These are phyloP conservation scores for Heliconius charithonia DNA, from an alignment of 2,888 invertebrate species.

Conservation along the genomic window DNA sequence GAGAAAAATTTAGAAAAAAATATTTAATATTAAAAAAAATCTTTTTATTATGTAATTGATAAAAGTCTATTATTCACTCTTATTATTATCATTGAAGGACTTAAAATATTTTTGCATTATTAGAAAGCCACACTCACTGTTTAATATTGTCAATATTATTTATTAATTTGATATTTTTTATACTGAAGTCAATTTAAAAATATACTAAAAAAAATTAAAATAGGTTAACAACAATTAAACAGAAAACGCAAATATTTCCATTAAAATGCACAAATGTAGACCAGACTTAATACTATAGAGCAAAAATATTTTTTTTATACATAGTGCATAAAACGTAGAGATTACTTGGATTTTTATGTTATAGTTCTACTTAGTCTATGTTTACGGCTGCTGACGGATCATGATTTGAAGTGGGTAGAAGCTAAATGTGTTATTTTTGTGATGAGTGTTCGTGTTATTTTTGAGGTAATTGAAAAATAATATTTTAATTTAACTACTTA, in stretches of 20 bases:
- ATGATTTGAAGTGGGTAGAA: constrained; percentile 80
- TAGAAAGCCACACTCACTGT: too few species aligned
- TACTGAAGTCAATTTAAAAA: not conserved
- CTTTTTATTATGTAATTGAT: too few species aligned
- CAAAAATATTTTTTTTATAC: not conserved
- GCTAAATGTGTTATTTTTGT: constrained; percentile 80
- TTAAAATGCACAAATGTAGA: not conserved
- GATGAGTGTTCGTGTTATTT: constrained; percentile 80
- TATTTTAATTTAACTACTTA: constrained; percentile 13
- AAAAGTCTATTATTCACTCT: too few species aligned
- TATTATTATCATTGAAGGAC: too few species aligned
- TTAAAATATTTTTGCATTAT: too few species aligned
- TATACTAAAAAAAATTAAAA: not conserved
- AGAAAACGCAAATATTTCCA: not conserved
- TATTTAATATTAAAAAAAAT: too few species aligned
- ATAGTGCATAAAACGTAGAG: constrained; percentile 14
- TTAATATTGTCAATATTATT: too few species aligned
- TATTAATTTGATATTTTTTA: too few species aligned
- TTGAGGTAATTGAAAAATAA: constrained; percentile 69
- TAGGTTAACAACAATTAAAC: not conserved
- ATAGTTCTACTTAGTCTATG: constrained; percentile 40
- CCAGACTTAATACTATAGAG: constrained; percentile 7
- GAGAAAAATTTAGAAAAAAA: too few species aligned
- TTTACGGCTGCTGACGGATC: constrained; percentile 70
- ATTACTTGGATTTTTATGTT: constrained; percentile 20